These are phyloP conservation scores for Eulimnadia texana DNA, from an alignment of 1,140 invertebrate species.

Conservation along the genomic window DNA sequence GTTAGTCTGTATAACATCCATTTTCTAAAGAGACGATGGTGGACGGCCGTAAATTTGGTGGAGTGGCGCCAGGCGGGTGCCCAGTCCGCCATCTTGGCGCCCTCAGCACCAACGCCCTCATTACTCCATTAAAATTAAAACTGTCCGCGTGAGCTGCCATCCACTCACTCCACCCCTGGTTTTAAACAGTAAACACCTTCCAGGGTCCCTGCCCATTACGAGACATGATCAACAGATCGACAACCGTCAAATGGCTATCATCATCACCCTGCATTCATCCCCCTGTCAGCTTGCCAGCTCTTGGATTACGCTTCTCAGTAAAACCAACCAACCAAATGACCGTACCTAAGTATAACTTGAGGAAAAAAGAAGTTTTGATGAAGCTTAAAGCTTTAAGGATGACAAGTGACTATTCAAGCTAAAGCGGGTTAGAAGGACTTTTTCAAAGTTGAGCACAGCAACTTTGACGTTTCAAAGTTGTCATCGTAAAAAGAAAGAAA, in stretches of 20 bases:
- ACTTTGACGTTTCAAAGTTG: no score
- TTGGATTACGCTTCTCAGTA: no score
- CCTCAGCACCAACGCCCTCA: background rate
- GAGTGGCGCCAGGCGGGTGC: background rate
- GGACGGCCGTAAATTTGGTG: background rate
- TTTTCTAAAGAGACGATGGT: background rate
- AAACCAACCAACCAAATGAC: no score
- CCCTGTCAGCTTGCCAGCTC: background rate
- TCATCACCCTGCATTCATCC: background rate
- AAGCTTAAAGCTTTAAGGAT: no score
- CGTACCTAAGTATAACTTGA: no score
- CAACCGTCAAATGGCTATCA: background rate
- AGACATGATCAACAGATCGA: background rate
- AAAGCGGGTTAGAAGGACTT: no score
- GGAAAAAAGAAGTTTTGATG: no score
- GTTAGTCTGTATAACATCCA: background rate
- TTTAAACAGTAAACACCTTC: background rate
- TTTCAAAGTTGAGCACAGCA: no score
- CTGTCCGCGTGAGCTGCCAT: background rate
- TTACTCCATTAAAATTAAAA: background rate
- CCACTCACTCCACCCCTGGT: background rate
- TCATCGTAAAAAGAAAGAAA: no score
- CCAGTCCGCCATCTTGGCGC: background rate
- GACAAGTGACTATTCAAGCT: no score
- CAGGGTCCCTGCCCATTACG: background rate